Conservation (phyloP, 1,140 invertebrate genomes). For the Eueides isabella region DNA sequence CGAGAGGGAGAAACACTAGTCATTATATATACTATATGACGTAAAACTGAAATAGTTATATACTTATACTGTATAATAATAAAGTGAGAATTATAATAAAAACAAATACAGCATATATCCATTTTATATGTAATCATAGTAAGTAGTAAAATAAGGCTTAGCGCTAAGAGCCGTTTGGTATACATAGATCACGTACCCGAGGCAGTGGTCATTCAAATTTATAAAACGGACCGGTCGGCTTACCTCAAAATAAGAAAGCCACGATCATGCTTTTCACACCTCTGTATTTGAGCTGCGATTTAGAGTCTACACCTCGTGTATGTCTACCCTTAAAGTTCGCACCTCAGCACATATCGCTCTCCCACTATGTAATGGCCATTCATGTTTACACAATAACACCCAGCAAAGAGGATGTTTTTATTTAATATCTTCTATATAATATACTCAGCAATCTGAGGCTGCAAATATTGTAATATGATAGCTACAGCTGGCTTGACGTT, state of each 20-base stretch:
- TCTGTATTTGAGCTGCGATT: slow-evolving; percentile 72
- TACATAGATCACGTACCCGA: slow-evolving; percentile 37
- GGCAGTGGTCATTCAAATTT: slow-evolving; percentile 53
- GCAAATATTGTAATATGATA: neutral
- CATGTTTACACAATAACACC: slow-evolving; percentile 28
- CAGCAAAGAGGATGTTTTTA: slow-evolving; percentile 12
- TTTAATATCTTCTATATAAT: slow-evolving; percentile 3
- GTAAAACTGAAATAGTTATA: too few species aligned
- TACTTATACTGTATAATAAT: too few species aligned
- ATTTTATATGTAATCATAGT: neutral
- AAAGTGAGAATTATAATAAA: too few species aligned
- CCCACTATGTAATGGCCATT: slow-evolving; percentile 63
- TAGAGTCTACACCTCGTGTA: slow-evolving; percentile 76
- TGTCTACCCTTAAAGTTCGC: slow-evolving; percentile 74
- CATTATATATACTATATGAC: too few species aligned
- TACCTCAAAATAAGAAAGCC: slow-evolving; percentile 66
- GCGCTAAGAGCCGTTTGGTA: slow-evolving; percentile 18
- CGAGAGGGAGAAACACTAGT: too few species aligned
- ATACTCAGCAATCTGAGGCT: neutral
- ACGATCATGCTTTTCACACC: slow-evolving; percentile 76
- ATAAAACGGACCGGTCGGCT: slow-evolving; percentile 59
- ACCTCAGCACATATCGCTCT: slow-evolving; percentile 69
- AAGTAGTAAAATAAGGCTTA: neutral
- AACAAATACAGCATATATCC: too few species aligned
- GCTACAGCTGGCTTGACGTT: neutral